Base-by-base conservation (phyloP, 1,140 invertebrate species). In the Papilio dardanus region DNA sequence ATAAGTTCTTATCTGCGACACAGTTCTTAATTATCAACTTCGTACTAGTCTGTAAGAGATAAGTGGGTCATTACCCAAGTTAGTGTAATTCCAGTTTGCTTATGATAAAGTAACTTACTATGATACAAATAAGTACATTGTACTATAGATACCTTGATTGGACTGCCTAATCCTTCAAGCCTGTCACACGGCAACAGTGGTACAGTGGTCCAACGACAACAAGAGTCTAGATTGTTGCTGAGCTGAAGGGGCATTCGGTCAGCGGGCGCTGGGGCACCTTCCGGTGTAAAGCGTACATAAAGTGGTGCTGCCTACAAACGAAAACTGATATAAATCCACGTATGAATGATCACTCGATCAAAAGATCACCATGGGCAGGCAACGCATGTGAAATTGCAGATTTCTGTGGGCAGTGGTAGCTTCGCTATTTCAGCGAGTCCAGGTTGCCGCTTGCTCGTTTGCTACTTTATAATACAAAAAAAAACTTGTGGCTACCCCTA, bases 181-280 rank as follows among this genome's bases (percentile, higher is more conserved):
- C 86, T 81, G 42, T 93, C 88, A 50, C 83, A 37, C 19, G 88
- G 83, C 35, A 91, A 76, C 19, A 92, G 76, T n/a, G 90, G 89
- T 65, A 85, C 81, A 46, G 89, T 87, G 3, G 85, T 89, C 85
- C 86, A 92, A 8, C 89, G 87, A 79, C 92, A 93, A 78, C 90
- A 91, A 67, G 82, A 86, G 76, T 93, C 89, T 67, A 86, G 84
- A 50, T 67, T 86, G 58, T 84, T 68, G 73, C 90, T 92, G 28
- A 93, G 83, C n/a, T 83, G 79, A 66, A 93, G 86, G 10, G 92
- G 90, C 87, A 92, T 88, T n/a, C 86, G 82, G 77, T 92, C 89
- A 30, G 85, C 79, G 1, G 89, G 86, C 12, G 78, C 86, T 2
- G 90, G 90, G 7, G 82, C 84, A 16, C 79, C 80, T 37, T 86